phyloP scores from a whole-genome alignment of 2,888 invertebrate species.

The Macrophya alboannulata region DNA sequence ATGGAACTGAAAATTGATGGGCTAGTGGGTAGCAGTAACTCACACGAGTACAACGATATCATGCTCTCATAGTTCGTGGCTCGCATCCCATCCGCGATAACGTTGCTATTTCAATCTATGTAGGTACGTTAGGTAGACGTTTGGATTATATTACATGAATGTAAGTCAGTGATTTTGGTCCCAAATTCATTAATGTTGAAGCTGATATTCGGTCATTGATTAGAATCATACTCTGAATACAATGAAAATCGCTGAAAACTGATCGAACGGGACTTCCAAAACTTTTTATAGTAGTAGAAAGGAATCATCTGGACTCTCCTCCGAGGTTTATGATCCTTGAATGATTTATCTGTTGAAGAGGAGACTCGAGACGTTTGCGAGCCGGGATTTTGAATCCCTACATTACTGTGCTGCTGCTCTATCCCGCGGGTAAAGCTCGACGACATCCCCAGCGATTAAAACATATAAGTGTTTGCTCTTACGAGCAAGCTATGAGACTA shows the following conservation, averaged over 20 bases:
- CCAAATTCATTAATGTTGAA: neutral
- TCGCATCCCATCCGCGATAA: slow-evolving; percentile 36
- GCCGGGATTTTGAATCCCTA: neutral
- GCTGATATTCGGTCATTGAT: neutral
- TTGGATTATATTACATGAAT: neutral
- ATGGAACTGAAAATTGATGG: slow-evolving; percentile 40
- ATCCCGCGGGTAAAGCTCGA: neutral
- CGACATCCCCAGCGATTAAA: slow-evolving; percentile 10
- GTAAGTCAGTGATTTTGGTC: neutral
- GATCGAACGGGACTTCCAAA: neutral
- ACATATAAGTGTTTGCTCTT: slow-evolving; percentile 34
- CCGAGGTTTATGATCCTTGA: neutral
- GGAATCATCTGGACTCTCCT: neutral
- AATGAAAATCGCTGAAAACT: neutral
- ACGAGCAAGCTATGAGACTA: slow-evolving; percentile 20
- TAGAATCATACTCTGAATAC: neutral
- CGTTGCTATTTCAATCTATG: neutral
- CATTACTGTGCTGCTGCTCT: neutral
- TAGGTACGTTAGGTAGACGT: neutral
- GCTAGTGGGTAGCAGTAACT: slow-evolving; percentile 32
- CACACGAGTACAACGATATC: slow-evolving; percentile 6
- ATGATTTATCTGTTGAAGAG: neutral
- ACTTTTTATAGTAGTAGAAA: neutral
- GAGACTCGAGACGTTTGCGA: neutral
- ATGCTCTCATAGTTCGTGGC: slow-evolving; percentile 1